Conservation (phyloP, 1,140 invertebrate genomes). For the Palaemon carinicauda region DNA sequence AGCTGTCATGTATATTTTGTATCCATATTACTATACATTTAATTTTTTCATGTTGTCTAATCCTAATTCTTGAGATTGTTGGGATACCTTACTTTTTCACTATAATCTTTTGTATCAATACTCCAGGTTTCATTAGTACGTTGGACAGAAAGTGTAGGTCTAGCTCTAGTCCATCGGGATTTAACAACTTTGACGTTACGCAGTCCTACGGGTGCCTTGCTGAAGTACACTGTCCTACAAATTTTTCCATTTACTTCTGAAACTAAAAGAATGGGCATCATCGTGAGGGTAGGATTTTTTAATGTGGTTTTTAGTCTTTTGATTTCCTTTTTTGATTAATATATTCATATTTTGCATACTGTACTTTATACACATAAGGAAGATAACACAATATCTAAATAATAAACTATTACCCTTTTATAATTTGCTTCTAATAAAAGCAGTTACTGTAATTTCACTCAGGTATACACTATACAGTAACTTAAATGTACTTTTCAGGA, state of each 20-base stretch:
- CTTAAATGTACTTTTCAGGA: no score
- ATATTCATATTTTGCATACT: no score
- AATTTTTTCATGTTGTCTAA: neutral
- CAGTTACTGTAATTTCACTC: no score
- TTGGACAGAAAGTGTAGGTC: conserved; percentile 76
- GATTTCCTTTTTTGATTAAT: no score
- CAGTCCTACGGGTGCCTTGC: conserved; percentile 75
- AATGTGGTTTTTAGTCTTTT: neutral
- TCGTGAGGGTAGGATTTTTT: conserved; percentile 78
- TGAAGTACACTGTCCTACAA: conserved; percentile 90
- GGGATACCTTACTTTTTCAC: neutral
- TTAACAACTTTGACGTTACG: conserved; percentile 80
- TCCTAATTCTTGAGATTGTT: neutral
- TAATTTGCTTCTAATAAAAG: no score
- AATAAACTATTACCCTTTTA: no score
- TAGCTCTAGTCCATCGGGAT: conserved; percentile 77
- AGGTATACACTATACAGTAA: no score
- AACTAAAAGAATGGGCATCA: conserved; percentile 98
- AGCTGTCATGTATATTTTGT: no score
- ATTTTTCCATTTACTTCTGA: conserved; percentile 99
- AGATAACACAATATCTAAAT: no score
- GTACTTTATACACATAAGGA: no score
- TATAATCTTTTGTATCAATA: neutral
- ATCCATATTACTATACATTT: no score
- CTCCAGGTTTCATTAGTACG: conserved; percentile 78